These are phyloP conservation scores for Clarias pachynema DNA, from an alignment of 2,797 vertebrate species.

Conservation along the genomic window DNA sequence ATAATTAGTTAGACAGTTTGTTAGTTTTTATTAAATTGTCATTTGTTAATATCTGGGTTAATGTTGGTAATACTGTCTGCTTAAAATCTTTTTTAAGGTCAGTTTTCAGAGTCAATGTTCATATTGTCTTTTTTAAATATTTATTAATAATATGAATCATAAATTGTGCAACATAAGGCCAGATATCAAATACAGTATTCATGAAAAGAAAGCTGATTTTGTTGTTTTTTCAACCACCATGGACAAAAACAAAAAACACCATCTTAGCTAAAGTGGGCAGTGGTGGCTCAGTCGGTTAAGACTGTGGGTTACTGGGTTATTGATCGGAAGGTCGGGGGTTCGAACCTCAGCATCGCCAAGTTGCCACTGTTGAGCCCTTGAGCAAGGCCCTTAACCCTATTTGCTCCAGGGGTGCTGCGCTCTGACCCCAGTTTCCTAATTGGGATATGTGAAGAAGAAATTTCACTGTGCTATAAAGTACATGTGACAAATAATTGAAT, in stretches of 20 bases:
- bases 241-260: not conserved
- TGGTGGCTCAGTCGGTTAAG: too few relatives aligned
- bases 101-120: not conserved
- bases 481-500: too few relatives aligned
- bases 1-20: not conserved
- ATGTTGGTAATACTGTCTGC: not conserved
- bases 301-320: too few relatives aligned
- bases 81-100: not conserved
- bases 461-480: too few relatives aligned
- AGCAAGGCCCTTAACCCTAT: too few relatives aligned
- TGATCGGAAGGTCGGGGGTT: too few relatives aligned
- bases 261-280: not conserved
- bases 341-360: too few relatives aligned
- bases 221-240: not conserved
- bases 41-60: not conserved
- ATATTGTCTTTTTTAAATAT: not conserved
- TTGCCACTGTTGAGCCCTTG: too few relatives aligned
- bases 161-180: not conserved
- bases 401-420: too few relatives aligned
- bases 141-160: not conserved
- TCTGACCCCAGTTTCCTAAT: too few relatives aligned
- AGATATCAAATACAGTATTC: not conserved
- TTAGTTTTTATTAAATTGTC: not conserved
- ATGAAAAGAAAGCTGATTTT: not conserved
- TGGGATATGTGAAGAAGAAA: too few relatives aligned